Evolutionary conservation across 2,113 vertebrate species (phyloP).

Genomic region (Addax nasomaculatus): DNA sequence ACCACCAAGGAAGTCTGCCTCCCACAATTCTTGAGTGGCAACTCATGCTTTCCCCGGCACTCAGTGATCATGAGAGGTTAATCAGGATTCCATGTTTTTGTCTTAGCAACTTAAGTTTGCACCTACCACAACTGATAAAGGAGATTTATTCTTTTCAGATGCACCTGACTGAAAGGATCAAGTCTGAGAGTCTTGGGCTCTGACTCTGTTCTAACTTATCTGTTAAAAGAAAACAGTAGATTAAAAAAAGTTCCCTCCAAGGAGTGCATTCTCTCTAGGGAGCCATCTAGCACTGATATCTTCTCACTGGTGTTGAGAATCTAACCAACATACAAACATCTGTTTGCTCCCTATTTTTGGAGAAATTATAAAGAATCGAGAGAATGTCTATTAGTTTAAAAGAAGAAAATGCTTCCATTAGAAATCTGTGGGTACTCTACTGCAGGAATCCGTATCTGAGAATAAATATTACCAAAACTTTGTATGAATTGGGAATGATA

Average conservation of each 20-base stretch:
- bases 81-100: not conserved
- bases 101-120: not conserved
- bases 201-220: not conserved
- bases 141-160: not conserved
- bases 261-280: not conserved
- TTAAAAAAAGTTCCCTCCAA: not conserved
- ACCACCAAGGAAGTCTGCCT: not conserved
- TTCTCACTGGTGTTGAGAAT: not conserved
- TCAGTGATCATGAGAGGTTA: not conserved
- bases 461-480: not conserved
- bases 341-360: not conserved
- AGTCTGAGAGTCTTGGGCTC: not conserved
- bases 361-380: not conserved
- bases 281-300: not conserved
- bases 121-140: not conserved
- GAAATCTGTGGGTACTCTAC: not conserved
- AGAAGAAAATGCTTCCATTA: not conserved
- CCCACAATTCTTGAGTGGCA: not conserved
- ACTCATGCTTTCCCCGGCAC: not conserved
- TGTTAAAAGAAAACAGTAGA: not conserved
- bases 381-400: not conserved
- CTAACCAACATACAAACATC: not conserved
- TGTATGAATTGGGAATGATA: not conserved
- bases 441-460: not conserved
- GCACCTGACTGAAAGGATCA: not conserved